A percentile compares a stretch with the other conserved stretches of the same genome.
These are phyloP conservation scores for Prunella fulvescens DNA, from an alignment of 2,113 vertebrate species.

Conservation along the genomic window DNA sequence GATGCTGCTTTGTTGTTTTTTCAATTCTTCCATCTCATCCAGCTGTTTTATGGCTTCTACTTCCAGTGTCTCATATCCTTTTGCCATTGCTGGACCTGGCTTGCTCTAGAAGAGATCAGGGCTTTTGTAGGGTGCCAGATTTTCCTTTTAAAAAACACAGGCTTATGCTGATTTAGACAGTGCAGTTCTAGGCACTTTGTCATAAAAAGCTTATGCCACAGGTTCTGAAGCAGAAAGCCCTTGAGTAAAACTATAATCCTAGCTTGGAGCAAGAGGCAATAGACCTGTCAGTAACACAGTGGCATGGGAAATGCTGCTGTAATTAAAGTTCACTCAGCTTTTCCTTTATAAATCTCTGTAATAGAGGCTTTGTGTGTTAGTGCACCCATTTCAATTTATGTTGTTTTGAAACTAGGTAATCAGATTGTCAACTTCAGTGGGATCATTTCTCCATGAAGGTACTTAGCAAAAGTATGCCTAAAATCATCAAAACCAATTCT, in stretches of 20 bases:
- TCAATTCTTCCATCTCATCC: background rate
- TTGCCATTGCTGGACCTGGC: background rate
- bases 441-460: background rate
- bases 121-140: background rate
- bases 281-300: conserved; percentile 17
- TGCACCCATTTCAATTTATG: conserved; percentile 30
- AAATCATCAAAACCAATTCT: background rate
- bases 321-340: conserved; percentile 53
- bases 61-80: background rate
- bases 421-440: background rate
- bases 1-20: background rate
- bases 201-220: background rate
- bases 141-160: background rate
- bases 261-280: conserved; percentile 27
- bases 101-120: background rate
- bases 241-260: conserved; percentile 46
- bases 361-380: background rate
- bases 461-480: background rate
- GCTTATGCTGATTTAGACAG: background rate
- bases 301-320: conserved; percentile 24
- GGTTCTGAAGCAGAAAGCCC: conserved; percentile 19
- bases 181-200: conserved; percentile 16
- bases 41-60: background rate
- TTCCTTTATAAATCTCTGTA: conserved; percentile 28
- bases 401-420: conserved; percentile 26